Base-by-base conservation (phyloP, 2,888 invertebrate genomes). In the Sialis fuliginosa region DNA sequence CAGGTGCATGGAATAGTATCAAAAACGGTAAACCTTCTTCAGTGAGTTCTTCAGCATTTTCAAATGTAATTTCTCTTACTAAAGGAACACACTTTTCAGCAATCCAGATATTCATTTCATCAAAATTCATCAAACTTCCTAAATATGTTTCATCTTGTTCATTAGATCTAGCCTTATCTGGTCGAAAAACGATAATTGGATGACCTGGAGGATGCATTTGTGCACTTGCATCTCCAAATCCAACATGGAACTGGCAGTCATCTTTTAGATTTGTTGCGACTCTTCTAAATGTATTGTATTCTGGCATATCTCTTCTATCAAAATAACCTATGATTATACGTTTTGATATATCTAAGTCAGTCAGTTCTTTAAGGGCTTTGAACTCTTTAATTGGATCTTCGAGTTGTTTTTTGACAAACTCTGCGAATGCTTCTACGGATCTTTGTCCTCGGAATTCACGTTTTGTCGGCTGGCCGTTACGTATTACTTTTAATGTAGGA, bases 21-120 rank as follows among this genome's bases (percentile, higher is more conserved):
- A 99, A 73, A 71, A 99, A 98, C 5, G 98, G 98, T 57, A 98
- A 66, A 33, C 97, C 97, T 68, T 98, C 98, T 65, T 97, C 97
- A 0, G 97, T 97, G 30, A 97, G 67, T 65, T 97, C 97, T 67
- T 98, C 98, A 2, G 98, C 98, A 72, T 99, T 99, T 67, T 97
- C 96, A 66, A 99, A 99, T 0, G 97, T 99, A 50, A 99, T 98
- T 67, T 98, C 97, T 47, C 98, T 74, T 0, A 99, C 97, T 9
- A 97, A 68, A 0, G 98, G 96, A 37, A 97, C 87, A 63, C 98
- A 98, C 60, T 89, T 90, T 54, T 91, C 86, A 50, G 85, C 79
- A 1, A 84, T 75, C 97, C 97, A 97, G 49, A 77, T 72, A 57
- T 83, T 78, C n/a, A 96, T 60, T 54, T 89, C 86, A 57, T 93